Percentiles rank a stretch among this genome's conserved stretches.
Evolutionary conservation across 1,140 invertebrate genomes (phyloP).

Genomic region (Cotesia typhae): DNA sequence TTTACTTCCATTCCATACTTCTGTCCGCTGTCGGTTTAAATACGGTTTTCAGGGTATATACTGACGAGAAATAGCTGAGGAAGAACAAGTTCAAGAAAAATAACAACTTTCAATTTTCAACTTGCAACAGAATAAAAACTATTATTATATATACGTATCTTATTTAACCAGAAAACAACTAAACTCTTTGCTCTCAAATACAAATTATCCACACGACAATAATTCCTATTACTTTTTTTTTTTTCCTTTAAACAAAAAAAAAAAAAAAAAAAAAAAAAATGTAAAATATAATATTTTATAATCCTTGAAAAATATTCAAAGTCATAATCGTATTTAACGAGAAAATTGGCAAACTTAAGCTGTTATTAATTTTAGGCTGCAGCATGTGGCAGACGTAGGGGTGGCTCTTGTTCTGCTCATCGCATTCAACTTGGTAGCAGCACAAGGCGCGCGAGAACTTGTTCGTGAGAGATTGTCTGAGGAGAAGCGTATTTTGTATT

Average conservation of each 20-base stretch:
- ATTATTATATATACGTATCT: not conserved
- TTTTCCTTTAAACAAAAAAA: too few relatives aligned
- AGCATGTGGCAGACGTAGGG: conserved; percentile 74
- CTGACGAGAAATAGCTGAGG: not conserved
- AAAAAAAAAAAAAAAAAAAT: too few relatives aligned
- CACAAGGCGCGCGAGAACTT: conserved; percentile 69
- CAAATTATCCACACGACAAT: too few relatives aligned
- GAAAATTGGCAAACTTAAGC: not conserved
- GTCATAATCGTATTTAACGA: too few relatives aligned
- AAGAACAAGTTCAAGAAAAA: not conserved
- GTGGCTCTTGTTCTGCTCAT: conserved; percentile 71
- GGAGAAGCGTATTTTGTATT: conserved; percentile 72
- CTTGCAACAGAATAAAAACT: conserved; percentile 15
- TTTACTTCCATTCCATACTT: conserved; percentile 4
- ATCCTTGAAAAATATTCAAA: too few relatives aligned
- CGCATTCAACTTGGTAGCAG: conserved; percentile 70
- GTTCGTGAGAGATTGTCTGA: conserved; percentile 69
- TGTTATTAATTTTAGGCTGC: conserved; percentile 61
- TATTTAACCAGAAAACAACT: too few relatives aligned
- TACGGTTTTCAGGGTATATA: too few relatives aligned
- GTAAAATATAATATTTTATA: too few relatives aligned
- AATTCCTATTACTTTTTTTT: too few relatives aligned
- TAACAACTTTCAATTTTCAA: conserved; percentile 14
- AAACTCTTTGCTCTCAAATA: too few relatives aligned
- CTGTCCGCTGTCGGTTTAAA: too few relatives aligned